Evolutionary conservation across 2,797 vertebrate species (phyloP).

Genomic region (Microhierax caerulescens): DNA sequence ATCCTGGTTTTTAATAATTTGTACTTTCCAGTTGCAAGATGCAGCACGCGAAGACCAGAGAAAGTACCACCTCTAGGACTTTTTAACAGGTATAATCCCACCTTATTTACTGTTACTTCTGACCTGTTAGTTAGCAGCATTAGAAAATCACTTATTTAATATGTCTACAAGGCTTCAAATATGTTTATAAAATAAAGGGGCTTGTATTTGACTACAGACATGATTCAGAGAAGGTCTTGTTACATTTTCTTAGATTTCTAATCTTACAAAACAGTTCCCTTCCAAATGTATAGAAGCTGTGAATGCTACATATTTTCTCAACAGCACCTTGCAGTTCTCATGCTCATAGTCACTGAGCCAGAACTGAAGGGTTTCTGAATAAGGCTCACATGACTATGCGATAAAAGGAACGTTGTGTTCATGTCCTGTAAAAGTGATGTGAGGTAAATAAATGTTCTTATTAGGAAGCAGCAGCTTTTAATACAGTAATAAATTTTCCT

Average conservation of each 20-base stretch:
- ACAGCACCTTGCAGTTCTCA: not conserved
- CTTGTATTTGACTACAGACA: not conserved
- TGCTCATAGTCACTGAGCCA: not conserved
- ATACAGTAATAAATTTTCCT: not conserved
- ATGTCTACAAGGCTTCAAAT: not conserved
- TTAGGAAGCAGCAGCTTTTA: not conserved
- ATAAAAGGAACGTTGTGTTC: not conserved
- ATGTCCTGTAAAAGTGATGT: not conserved
- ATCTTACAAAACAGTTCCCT: not conserved
- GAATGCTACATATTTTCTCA: not conserved
- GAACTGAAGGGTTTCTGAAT: not conserved
- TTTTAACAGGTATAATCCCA: not conserved
- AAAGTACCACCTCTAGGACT: not conserved
- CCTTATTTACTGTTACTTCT: not conserved
- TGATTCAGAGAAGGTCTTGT: not conserved
- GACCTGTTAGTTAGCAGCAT: not conserved
- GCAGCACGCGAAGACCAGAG: not conserved
- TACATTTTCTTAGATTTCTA: not conserved
- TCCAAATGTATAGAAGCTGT: not conserved
- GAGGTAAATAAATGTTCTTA: not conserved
- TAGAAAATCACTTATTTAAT: not conserved
- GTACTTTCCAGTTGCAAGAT: not conserved
- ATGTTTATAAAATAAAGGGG: not conserved
- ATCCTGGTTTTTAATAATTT: not conserved
- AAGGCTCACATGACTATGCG: not conserved